Evolutionary conservation across 2,797 vertebrate species (phyloP).

Genomic region (Gymnothorax reevesii): DNA sequence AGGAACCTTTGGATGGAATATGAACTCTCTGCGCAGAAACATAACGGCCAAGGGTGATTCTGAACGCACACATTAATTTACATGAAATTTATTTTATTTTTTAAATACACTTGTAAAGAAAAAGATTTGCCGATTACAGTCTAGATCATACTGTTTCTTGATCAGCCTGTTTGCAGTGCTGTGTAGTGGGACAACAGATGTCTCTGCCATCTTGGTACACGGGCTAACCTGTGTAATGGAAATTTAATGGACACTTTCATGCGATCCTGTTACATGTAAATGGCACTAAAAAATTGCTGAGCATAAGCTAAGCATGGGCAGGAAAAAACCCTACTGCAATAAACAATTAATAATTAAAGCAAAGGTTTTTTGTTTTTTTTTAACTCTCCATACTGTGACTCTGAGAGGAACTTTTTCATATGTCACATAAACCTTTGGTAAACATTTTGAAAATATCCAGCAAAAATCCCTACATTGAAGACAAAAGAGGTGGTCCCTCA

Average conservation of each 20-base stretch:
- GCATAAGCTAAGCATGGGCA: slow-evolving; percentile 48
- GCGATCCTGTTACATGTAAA: slow-evolving; percentile 35
- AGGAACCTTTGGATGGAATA: slow-evolving; percentile 78
- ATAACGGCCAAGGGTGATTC: slow-evolving; percentile 41
- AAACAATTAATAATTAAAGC: slow-evolving; percentile 1
- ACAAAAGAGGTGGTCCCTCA: background rate
- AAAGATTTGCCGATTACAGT: slow-evolving; percentile 70
- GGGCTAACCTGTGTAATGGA: slow-evolving; percentile 43
- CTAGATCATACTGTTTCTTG: slow-evolving; percentile 62
- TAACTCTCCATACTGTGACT: background rate
- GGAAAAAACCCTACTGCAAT: slow-evolving; percentile 40
- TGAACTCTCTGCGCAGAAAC: slow-evolving; percentile 37
- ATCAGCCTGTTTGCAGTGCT: slow-evolving; percentile 73
- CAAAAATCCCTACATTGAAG: background rate
- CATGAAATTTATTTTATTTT: slow-evolving; percentile 77
- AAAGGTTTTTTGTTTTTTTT: slow-evolving; percentile 25
- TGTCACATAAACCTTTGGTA: background rate
- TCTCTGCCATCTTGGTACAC: slow-evolving; percentile 37
- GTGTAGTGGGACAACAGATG: slow-evolving; percentile 69
- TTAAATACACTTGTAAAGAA: slow-evolving; percentile 64
- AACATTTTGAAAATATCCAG: background rate
- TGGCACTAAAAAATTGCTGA: slow-evolving; percentile 32
- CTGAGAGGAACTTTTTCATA: background rate
- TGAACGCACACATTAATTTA: slow-evolving; percentile 58
- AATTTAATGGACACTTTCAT: slow-evolving; percentile 40